phyloP scores from a whole-genome alignment of 2,888 invertebrate genomes.

The Plagodis dolabraria region DNA sequence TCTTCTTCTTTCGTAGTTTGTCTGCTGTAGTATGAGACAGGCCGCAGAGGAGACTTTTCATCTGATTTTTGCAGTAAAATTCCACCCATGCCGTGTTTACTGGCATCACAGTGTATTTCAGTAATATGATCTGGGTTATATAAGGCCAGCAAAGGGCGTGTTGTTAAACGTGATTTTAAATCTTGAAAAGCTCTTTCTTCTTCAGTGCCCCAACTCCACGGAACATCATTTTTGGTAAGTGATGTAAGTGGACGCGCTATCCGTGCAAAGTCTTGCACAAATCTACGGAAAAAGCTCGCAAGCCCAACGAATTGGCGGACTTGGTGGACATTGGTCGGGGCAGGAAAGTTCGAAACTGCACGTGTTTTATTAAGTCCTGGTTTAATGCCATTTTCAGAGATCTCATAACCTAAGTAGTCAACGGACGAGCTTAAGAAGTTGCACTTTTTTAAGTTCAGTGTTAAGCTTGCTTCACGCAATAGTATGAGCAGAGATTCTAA shows the following conservation, averaged over 20 bases:
- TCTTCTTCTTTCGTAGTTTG: slow-evolving; percentile 34
- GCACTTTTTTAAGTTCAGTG: slow-evolving; percentile 44
- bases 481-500: slow-evolving; percentile 29
- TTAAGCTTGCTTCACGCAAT: slow-evolving; percentile 25
- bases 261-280: slow-evolving; percentile 40
- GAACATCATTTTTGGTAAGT: no score
- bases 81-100: slow-evolving; percentile 44
- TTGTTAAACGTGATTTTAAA: no score
- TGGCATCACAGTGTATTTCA: slow-evolving; percentile 32
- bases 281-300: slow-evolving; percentile 45
- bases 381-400: slow-evolving; percentile 32
- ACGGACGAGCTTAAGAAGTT: slow-evolving; percentile 37
- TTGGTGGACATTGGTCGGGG: slow-evolving; percentile 37
- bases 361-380: slow-evolving; percentile 35
- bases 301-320: slow-evolving; percentile 46
- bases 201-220: no score
- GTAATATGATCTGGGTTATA: no score
- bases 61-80: slow-evolving; percentile 45
- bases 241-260: slow-evolving; percentile 42
- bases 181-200: no score
- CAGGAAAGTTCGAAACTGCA: slow-evolving; percentile 34
- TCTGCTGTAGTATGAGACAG: slow-evolving; percentile 40
- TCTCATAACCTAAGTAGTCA: slow-evolving; percentile 44
- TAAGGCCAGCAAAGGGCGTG: no score
- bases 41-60: slow-evolving; percentile 12